phyloP scores from a whole-genome alignment of 2,797 vertebrate genomes.

The Leptoclinus maculatus region DNA sequence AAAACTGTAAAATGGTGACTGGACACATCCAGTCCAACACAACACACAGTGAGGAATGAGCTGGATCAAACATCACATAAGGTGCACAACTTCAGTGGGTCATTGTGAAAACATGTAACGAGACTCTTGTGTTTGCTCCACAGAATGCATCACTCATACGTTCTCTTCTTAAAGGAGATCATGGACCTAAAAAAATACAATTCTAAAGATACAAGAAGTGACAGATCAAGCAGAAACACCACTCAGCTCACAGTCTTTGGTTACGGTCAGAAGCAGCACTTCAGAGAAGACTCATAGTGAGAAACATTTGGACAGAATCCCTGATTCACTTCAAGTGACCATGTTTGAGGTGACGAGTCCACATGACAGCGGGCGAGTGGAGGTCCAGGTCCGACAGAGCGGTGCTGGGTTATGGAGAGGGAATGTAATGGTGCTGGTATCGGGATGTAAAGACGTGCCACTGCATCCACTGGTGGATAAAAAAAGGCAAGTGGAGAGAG shows the following conservation, averaged over 20 bases:
- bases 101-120: constrained; percentile 38
- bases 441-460: constrained; percentile 33
- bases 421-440: constrained; percentile 71
- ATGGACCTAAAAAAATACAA: constrained; percentile 43
- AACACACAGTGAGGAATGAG: neutral
- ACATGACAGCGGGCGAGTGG: neutral
- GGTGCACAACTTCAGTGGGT: constrained; percentile 48
- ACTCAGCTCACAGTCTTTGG: constrained; percentile 73
- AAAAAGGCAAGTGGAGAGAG: constrained; percentile 33
- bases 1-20: neutral
- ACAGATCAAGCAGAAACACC: constrained; percentile 27
- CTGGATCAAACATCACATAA: constrained; percentile 43
- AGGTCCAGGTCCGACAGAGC: constrained; percentile 41
- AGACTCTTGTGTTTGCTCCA: constrained; percentile 31
- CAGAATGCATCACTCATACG: constrained; percentile 47
- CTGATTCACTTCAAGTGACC: constrained; percentile 56
- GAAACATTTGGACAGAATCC: constrained; percentile 65
- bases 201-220: constrained; percentile 30
- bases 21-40: constrained; percentile 11
- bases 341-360: constrained; percentile 22
- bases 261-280: constrained; percentile 55
- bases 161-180: constrained; percentile 27
- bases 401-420: constrained; percentile 59
- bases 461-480: constrained; percentile 25
- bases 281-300: constrained; percentile 39